phyloP scores from a whole-genome alignment of 2,888 invertebrate species.

The Marasmarcha lunaedactyla region DNA sequence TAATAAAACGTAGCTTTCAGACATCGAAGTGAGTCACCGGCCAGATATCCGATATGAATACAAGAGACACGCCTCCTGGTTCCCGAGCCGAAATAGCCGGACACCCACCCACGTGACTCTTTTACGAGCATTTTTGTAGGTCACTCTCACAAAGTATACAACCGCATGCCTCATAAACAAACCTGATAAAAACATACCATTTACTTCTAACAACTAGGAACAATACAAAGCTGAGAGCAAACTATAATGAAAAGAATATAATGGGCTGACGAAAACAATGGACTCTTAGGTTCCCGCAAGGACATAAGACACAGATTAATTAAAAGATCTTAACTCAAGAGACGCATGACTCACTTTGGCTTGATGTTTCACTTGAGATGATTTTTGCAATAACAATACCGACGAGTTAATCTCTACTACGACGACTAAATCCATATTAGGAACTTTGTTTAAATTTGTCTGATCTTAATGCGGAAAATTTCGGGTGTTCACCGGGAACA shows the following conservation, averaged over 20 bases:
- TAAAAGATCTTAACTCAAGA: conserved; percentile 25
- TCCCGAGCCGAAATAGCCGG: conserved; percentile 54
- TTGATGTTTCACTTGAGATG: conserved; percentile 28
- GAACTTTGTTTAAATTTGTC: neutral
- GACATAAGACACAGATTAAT: conserved; percentile 22
- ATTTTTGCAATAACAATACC: conserved; percentile 50
- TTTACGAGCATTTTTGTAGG: conserved; percentile 33
- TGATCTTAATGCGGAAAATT: conserved; percentile 6
- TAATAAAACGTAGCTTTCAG: conserved; percentile 62
- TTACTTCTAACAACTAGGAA: too few species aligned
- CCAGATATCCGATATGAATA: conserved; percentile 52
- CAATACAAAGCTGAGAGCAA: neutral
- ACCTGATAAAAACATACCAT: too few species aligned
- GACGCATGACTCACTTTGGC: conserved; percentile 27
- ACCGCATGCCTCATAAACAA: neutral
- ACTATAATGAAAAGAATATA: neutral
- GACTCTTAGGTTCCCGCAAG: conserved; percentile 3
- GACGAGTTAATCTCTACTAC: conserved; percentile 18
- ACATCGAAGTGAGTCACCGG: conserved; percentile 59
- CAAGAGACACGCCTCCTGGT: conserved; percentile 66
- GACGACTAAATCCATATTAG: neutral
- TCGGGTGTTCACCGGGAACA: too few species aligned
- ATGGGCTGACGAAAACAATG: neutral
- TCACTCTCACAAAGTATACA: conserved; percentile 21
- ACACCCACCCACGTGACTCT: conserved; percentile 56